Conservation (phyloP, 2,797 vertebrate genomes). For the Thaleichthys pacificus region DNA sequence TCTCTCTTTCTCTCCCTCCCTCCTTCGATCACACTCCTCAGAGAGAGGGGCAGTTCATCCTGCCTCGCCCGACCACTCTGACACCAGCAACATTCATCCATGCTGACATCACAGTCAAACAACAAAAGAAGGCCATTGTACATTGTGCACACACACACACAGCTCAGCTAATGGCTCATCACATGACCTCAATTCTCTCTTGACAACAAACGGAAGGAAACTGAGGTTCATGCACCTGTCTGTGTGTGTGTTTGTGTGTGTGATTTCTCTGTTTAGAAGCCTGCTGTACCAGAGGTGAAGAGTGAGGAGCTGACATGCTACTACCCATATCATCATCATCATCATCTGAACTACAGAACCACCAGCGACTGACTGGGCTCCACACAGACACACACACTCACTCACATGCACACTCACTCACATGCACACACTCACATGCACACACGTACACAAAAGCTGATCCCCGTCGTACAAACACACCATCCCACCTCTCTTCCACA, state of each 20-base stretch:
- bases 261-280: neutral
- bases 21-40: neutral
- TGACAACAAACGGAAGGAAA: slow-evolving; percentile 10
- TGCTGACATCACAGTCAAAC: slow-evolving; percentile 20
- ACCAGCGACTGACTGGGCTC: too few species aligned
- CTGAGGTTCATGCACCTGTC: neutral
- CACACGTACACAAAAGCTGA: neutral
- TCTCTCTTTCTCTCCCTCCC: neutral
- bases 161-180: neutral
- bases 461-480: neutral
- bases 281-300: neutral
- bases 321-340: neutral
- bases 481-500: slow-evolving; percentile 44
- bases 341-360: neutral
- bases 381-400: too few species aligned
- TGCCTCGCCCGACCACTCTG: slow-evolving; percentile 11
- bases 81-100: slow-evolving; percentile 34
- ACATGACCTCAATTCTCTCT: slow-evolving; percentile 25
- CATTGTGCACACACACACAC: neutral
- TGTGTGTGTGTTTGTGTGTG: slow-evolving; percentile 14
- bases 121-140: slow-evolving; percentile 6
- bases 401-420: too few species aligned
- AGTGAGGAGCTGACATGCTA: neutral
- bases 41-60: neutral
- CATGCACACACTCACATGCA: neutral